phyloP scores from a whole-genome alignment of 2,888 invertebrate species.

The Dioctria rufipes region DNA sequence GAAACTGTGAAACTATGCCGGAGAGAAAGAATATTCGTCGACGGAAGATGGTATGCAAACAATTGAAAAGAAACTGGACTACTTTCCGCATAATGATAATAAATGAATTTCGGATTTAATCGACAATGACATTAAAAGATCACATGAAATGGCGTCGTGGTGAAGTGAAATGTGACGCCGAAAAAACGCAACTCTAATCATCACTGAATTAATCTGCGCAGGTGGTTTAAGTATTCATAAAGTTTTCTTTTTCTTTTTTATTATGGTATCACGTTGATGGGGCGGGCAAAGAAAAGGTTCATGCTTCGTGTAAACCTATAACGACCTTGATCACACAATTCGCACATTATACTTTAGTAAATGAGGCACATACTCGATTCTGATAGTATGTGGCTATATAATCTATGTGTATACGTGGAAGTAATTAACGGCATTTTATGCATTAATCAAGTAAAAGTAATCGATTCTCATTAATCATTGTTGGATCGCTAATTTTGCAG shows the following conservation, averaged over 20 bases:
- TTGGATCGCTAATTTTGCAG: constrained; percentile 26
- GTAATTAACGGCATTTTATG: constrained; percentile 21
- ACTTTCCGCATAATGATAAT: constrained; percentile 24
- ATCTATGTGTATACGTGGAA: not conserved
- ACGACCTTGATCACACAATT: constrained; percentile 9
- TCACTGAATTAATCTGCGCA: no score
- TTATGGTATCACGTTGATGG: not conserved
- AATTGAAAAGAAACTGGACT: constrained; percentile 38
- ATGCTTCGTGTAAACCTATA: constrained; percentile 19
- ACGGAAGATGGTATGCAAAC: constrained; percentile 18
- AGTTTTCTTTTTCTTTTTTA: no score
- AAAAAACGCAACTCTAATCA: not conserved
- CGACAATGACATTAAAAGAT: constrained; percentile 36
- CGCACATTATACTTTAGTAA: constrained; percentile 21
- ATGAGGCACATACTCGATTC: constrained; percentile 12
- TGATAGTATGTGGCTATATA: not conserved
- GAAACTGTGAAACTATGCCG: not conserved
- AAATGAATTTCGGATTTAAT: constrained; percentile 3
- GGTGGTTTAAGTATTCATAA: no score
- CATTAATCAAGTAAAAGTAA: constrained; percentile 44
- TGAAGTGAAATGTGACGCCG: constrained; percentile 12
- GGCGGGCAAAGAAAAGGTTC: not conserved
- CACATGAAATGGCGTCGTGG: constrained; percentile 10
- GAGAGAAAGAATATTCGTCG: not conserved
- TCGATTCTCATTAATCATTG: not conserved